Evolutionary conservation across 2,888 invertebrate species (phyloP).

Genomic region (Tachystola acroxantha): DNA sequence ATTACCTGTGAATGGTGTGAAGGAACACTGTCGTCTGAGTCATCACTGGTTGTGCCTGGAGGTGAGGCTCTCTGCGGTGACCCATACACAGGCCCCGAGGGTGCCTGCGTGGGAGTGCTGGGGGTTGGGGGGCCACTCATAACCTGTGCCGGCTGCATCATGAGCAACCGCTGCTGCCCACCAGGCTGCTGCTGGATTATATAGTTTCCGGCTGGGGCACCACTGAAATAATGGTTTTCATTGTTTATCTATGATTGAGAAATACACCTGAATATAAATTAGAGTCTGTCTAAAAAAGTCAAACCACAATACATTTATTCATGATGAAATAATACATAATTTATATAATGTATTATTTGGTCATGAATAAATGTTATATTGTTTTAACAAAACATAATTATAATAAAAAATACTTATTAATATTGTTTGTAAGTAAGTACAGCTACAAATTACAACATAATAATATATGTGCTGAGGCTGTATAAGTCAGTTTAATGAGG

Average conservation of each 20-base stretch:
- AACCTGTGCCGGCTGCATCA: constrained; percentile 75
- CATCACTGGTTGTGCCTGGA: constrained; percentile 88
- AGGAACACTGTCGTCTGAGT: constrained; percentile 88
- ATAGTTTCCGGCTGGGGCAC: constrained; percentile 78
- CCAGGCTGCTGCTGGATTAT: constrained; percentile 79
- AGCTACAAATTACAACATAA: too few relatives aligned
- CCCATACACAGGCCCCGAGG: constrained; percentile 57
- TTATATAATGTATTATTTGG: too few relatives aligned
- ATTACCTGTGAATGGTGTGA: constrained; percentile 80
- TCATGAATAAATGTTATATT: too few relatives aligned
- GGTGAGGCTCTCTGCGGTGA: constrained; percentile 82
- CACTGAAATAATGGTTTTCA: constrained; percentile 33
- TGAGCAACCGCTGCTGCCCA: constrained; percentile 71
- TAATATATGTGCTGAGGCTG: too few relatives aligned
- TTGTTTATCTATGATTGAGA: background rate
- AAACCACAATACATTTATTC: too few relatives aligned
- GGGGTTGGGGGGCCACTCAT: constrained; percentile 69
- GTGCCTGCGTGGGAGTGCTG: constrained; percentile 52
- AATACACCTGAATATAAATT: too few relatives aligned
- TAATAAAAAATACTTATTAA: too few relatives aligned
- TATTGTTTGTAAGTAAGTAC: too few relatives aligned
- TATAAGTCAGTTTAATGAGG: too few relatives aligned
- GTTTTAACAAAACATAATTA: too few relatives aligned
- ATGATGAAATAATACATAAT: too few relatives aligned
- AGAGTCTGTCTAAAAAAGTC: too few relatives aligned